A percentile compares a stretch with the other conserved stretches of the same genome.
These are phyloP conservation scores for Beris morrisii DNA, from an alignment of 2,888 invertebrate species.

Conservation along the genomic window DNA sequence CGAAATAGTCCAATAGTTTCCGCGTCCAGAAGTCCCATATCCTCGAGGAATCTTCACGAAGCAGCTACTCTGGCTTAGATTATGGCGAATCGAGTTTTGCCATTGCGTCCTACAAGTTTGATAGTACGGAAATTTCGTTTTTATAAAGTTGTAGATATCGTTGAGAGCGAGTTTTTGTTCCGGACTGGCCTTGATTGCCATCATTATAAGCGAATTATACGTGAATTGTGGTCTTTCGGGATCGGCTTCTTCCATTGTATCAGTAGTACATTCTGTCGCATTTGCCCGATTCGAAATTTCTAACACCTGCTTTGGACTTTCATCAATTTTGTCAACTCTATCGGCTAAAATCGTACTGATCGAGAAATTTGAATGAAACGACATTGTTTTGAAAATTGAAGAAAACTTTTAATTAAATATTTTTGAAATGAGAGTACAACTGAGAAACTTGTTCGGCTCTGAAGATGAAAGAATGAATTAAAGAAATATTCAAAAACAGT, in stretches of 20 bases:
- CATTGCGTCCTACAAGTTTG: constrained; percentile 93
- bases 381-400: constrained; percentile 3
- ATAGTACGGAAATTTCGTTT: constrained; percentile 94
- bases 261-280: too few relatives aligned
- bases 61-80: constrained; percentile 91
- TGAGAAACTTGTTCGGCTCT: too few relatives aligned
- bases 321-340: constrained; percentile 43
- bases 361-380: not conserved
- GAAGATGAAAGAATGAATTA: not conserved
- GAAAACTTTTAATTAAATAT: not conserved
- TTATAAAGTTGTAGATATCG: constrained; percentile 94
- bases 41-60: constrained; percentile 92
- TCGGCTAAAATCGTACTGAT: not conserved
- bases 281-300: too few relatives aligned
- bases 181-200: constrained; percentile 90
- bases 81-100: constrained; percentile 96
- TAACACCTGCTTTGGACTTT: constrained; percentile 45
- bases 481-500: not conserved
- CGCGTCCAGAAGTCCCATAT: constrained; percentile 96
- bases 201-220: constrained; percentile 96
- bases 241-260: not conserved
- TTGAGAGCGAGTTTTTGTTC: constrained; percentile 86
- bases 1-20: constrained; percentile 97
- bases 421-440: not conserved
- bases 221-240: constrained; percentile 74